Conservation (phyloP, 2,113 vertebrate genomes). For the Aphelocoma coerulescens region DNA sequence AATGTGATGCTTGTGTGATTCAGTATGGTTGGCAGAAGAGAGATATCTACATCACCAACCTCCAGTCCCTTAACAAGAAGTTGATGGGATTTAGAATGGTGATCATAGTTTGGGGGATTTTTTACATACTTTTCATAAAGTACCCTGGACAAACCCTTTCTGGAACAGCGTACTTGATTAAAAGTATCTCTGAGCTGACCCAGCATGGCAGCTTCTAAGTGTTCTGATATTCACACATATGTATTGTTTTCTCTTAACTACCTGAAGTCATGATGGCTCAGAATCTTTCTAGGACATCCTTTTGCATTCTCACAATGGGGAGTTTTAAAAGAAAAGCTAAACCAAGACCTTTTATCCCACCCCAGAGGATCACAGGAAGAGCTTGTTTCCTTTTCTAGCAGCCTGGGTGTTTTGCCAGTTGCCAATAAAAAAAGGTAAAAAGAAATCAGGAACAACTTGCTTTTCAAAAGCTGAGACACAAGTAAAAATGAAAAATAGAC, state of each 20-base stretch:
- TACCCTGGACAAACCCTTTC: not conserved
- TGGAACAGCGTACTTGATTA: not conserved
- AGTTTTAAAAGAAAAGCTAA: not conserved
- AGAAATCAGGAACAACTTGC: not conserved
- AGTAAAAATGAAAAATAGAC: not conserved
- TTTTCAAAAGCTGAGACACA: not conserved
- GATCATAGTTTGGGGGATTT: rapidly evolving
- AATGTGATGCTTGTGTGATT: not conserved
- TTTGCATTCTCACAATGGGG: not conserved
- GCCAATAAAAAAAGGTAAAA: not conserved
- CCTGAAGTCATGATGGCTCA: not conserved
- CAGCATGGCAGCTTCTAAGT: not conserved
- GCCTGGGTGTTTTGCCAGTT: not conserved
- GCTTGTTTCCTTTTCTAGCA: not conserved
- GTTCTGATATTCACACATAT: not conserved
- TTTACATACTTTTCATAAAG: not conserved
- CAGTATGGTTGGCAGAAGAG: not conserved
- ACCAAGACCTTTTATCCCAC: not conserved
- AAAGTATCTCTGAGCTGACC: not conserved
- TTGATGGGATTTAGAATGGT: not conserved
- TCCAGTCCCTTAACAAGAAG: not conserved
- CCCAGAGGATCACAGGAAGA: not conserved
- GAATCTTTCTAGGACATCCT: not conserved
- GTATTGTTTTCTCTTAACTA: not conserved
- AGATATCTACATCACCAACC: not conserved